Evolutionary conservation across 2,888 invertebrate genomes (phyloP).

Genomic region (Ornithoptera priamus): DNA sequence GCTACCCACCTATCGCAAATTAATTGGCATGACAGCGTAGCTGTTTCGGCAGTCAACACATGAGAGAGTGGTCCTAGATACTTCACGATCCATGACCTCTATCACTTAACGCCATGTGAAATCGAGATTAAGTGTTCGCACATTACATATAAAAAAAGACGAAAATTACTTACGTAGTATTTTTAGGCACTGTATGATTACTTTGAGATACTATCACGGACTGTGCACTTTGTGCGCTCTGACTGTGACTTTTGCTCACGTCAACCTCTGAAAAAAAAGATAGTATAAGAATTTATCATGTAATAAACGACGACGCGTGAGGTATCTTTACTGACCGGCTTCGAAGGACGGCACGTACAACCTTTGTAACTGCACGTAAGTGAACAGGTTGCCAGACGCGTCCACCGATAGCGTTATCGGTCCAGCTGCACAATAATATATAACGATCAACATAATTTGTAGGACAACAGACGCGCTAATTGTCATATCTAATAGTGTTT

Average conservation of each 20-base stretch:
- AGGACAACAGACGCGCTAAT: background rate
- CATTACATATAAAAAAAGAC: too few relatives aligned
- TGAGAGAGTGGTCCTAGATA: too few relatives aligned
- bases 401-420: slow-evolving; percentile 72
- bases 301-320: background rate
- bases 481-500: too few relatives aligned
- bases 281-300: background rate
- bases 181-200: slow-evolving; percentile 54
- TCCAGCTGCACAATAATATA: slow-evolving; percentile 41
- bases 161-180: slow-evolving; percentile 53
- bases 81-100: too few relatives aligned
- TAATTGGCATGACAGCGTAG: too few relatives aligned
- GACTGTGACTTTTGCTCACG: slow-evolving; percentile 37
- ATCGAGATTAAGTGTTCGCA: too few relatives aligned
- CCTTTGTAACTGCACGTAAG: slow-evolving; percentile 70
- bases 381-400: slow-evolving; percentile 68
- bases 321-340: slow-evolving; percentile 45
- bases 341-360: slow-evolving; percentile 66
- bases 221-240: slow-evolving; percentile 49
- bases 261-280: slow-evolving; percentile 29
- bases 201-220: slow-evolving; percentile 77
- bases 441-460: background rate
- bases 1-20: too few relatives aligned
- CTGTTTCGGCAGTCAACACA: too few relatives aligned
- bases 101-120: too few relatives aligned